A percentile compares a stretch with the other conserved stretches of the same genome.
Conservation (phyloP, 1,140 invertebrate species). For the Phenacoccus solenopsis region DNA sequence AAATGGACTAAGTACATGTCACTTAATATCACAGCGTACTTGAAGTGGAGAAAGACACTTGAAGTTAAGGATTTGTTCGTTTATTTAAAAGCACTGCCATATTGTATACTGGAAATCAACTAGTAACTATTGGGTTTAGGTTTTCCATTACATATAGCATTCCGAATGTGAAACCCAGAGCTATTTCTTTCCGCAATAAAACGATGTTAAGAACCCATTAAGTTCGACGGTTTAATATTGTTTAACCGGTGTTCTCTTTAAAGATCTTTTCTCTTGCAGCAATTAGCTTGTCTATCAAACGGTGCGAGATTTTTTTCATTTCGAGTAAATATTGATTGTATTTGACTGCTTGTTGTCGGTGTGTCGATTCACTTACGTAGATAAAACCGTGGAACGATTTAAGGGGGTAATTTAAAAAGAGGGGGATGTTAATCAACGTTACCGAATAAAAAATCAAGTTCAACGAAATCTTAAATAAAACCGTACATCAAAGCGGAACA, state of each 20-base stretch:
- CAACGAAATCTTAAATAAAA: background rate
- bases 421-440: background rate
- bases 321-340: too few relatives aligned
- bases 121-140: background rate
- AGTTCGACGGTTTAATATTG: background rate
- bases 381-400: too few relatives aligned
- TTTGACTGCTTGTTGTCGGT: background rate
- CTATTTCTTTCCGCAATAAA: background rate
- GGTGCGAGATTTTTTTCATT: background rate
- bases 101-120: background rate
- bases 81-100: slow-evolving; percentile 3
- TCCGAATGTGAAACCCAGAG: background rate
- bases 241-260: background rate
- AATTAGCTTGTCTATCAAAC: background rate
- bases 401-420: background rate
- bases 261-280: background rate
- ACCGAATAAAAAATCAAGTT: background rate
- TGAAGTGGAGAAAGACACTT: background rate
- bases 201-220: background rate
- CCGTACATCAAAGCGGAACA: background rate
- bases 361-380: too few relatives aligned
- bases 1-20: too few relatives aligned
- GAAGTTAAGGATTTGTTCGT: background rate
- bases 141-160: background rate
- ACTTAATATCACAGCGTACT: too few relatives aligned